Conservation (phyloP, 2,888 invertebrate species). For the Antheraea yamamai region DNA sequence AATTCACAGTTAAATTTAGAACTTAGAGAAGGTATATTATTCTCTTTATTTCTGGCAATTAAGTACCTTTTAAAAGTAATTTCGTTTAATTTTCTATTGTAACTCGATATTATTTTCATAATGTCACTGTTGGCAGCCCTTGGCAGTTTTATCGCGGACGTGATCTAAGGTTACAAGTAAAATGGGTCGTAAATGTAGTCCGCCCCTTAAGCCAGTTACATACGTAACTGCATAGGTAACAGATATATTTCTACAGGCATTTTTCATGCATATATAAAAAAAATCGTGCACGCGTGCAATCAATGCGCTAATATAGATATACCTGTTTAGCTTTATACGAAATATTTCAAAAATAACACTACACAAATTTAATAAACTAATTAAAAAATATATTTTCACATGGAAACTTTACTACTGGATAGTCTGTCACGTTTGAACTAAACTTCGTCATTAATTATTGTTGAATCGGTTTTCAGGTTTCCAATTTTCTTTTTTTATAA, state of each 20-base stretch:
- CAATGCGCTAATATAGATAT: too few species aligned
- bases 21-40: not conserved
- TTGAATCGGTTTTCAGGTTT: too few species aligned
- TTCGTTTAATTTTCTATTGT: not conserved
- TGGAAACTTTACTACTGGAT: too few species aligned
- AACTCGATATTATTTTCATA: not conserved
- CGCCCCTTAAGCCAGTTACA: not conserved
- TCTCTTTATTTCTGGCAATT: not conserved
- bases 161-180: slow-evolving; percentile 1
- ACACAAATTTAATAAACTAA: too few species aligned
- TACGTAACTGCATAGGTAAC: not conserved
- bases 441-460: too few species aligned
- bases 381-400: too few species aligned
- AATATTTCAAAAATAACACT: too few species aligned
- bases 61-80: not conserved
- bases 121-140: not conserved
- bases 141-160: not conserved
- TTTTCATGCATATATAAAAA: not conserved
- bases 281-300: not conserved
- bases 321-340: too few species aligned
- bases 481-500: too few species aligned
- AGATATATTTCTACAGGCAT: not conserved
- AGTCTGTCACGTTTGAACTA: too few species aligned
- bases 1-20: too few species aligned
- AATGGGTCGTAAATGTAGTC: not conserved